phyloP scores from a whole-genome alignment of 2,888 invertebrate species.

The Luffia ferchaultella region DNA sequence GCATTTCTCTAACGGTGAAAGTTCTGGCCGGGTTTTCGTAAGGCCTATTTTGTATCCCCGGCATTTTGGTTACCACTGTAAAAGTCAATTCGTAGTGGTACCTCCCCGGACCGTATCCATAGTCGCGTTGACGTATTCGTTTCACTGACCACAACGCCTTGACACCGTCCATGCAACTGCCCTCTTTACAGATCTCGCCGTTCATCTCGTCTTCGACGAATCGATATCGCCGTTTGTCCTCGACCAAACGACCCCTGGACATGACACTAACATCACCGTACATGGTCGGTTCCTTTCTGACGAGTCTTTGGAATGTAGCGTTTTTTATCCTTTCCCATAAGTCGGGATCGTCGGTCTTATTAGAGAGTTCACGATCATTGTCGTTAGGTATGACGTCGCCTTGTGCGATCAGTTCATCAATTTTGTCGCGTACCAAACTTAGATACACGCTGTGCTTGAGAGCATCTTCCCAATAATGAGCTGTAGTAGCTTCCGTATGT shows the following conservation, averaged over 20 bases:
- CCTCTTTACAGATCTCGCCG: constrained; percentile 33
- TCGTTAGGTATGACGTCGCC: constrained; percentile 24
- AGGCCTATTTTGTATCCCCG: constrained; percentile 47
- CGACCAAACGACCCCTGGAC: constrained; percentile 70
- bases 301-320: constrained; percentile 46
- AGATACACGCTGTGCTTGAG: constrained; percentile 73
- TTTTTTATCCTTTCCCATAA: constrained; percentile 57
- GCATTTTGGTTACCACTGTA: constrained; percentile 64
- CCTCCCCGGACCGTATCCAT: constrained; percentile 43
- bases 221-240: constrained; percentile 52
- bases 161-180: constrained; percentile 57
- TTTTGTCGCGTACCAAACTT: constrained; percentile 67
- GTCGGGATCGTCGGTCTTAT: constrained; percentile 47
- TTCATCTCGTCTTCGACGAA: constrained; percentile 60
- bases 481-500: constrained; percentile 30
- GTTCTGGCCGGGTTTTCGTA: constrained; percentile 66
- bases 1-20: constrained; percentile 68
- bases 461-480: constrained; percentile 72
- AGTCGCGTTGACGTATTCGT: constrained; percentile 70
- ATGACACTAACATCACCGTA: constrained; percentile 72
- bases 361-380: constrained; percentile 23
- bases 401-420: constrained; percentile 52
- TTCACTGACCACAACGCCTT: constrained; percentile 76
- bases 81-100: constrained; percentile 73
- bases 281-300: constrained; percentile 46